Evolutionary conservation across 2,113 vertebrate genomes (phyloP), one percentile per base, ranked within the genome.

Genomic region (Platanista minor): DNA sequence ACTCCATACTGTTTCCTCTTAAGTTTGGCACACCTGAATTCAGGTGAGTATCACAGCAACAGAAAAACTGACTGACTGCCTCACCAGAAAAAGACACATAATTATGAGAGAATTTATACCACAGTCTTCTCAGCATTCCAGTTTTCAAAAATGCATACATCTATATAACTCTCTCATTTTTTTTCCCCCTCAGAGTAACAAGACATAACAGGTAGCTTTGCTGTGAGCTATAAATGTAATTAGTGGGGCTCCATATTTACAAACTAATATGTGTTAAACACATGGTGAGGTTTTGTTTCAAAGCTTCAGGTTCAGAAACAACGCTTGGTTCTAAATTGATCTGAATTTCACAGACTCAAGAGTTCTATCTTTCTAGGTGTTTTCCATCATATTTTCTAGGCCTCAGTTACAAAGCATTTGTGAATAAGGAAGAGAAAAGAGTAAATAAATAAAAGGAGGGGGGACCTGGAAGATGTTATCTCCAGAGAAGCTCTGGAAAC

Each of bases 161-260:
- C 77, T 90, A 87, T 57, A 62, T 43, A 64, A 57, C 43, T 89
- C 84, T 89, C 92, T 91, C 43, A 41, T 61, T 89, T 81, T 43
- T 43, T 20, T 17, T 20, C 9, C 18, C 75, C 36, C 41, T 86
- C 15, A 80, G 49, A 88, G 61, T 83, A 95, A 97, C 97, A 97
- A 97, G 95, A 96, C 66, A 13, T 91, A 87, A 95, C 96, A 97
- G 62, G 95, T 54, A 92, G 81, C 94, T 96, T 88, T 83, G 66
- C 95, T 94, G 62, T 64, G 67, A 97, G 86, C 89, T 64, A 62
- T 41, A 93, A 91, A 59, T 46, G 84, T 78, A 95, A 97, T 94
- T 94, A 97, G 81, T 93, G 83, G 83, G 62, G 91, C 39, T 94
- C 59, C 57, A 41, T 89, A 95, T 95, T 94, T 96, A 97, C 93